Conservation (phyloP, 2,797 vertebrate genomes). For the Buphagus erythrorhynchus region DNA sequence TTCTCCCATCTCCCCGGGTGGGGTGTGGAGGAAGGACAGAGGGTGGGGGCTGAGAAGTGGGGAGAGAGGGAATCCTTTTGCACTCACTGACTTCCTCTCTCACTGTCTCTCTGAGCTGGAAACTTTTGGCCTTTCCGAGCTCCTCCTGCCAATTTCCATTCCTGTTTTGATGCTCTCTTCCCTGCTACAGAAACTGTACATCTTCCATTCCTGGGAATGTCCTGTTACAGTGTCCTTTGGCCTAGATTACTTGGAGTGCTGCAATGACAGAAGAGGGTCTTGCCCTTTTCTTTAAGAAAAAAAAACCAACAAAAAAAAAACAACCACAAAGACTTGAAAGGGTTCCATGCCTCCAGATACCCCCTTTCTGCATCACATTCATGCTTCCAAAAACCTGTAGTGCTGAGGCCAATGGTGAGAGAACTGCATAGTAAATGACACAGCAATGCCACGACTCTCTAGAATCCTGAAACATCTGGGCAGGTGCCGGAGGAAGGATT, state of each 20-base stretch:
- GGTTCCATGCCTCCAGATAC: background rate
- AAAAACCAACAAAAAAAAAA: too few relatives aligned
- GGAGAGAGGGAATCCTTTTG: constrained; percentile 73
- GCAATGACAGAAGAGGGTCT: background rate
- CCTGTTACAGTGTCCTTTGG: background rate
- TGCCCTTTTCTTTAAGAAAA: background rate
- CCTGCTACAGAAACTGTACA: background rate
- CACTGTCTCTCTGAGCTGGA: constrained; percentile 24
- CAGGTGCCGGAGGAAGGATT: background rate
- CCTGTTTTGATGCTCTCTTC: background rate
- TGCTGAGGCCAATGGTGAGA: background rate
- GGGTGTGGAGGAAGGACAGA: constrained; percentile 51
- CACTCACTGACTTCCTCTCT: constrained; percentile 50
- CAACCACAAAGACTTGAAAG: background rate
- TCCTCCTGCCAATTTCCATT: constrained; percentile 6
- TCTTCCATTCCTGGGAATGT: background rate
- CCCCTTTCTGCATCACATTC: background rate
- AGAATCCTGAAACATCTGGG: background rate
- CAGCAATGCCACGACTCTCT: background rate
- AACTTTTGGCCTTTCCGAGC: background rate
- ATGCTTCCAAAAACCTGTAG: background rate
- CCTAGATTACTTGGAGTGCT: background rate
- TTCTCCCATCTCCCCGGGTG: constrained; percentile 64
- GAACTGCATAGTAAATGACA: background rate
- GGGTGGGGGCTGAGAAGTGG: constrained; percentile 11